Evolutionary conservation across 1,140 invertebrate species (phyloP), one percentile per base, ranked within the genome.

Genomic region (Andrena cerasifolii): DNA sequence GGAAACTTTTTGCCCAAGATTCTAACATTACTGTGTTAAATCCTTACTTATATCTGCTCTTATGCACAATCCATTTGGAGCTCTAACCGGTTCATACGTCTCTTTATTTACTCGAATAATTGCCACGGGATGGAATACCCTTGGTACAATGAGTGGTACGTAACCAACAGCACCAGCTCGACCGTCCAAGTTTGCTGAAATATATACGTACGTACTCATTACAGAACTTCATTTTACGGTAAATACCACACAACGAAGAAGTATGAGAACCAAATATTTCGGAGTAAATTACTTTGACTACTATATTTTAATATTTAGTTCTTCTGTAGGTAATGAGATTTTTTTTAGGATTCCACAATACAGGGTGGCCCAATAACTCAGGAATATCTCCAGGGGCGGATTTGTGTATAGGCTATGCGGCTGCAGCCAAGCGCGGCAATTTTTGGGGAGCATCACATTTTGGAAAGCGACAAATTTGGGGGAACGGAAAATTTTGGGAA

Each of bases 91-190:
- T 75, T 95, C 94, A n/a, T 91, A 91, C n/a, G 93, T 95, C 31
- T 92, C 91, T 1, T 73, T 79, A 87, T 96, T 93, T 4, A 96
- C 93, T 81, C 93, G 93, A 63, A 96, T 94, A 53, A 96, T 90
- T 31, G 91, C 93, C 3, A 94, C 90, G 6, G 94, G 94, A 79
- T 91, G 89, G 14, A 93, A 76, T n/a, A 88, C 83, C 79, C 93
- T 92, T n/a, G 94, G 94, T 72, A 94, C 76, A 78, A 94, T 93
- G 24, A 91, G 91, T 31, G 95, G 96, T 3, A 96, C 91, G 88
- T 96, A 97, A 4, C 96, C 96, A 86, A 96, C 95, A 36, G 96
- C 95, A 40, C 96, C 96, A 51, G 95, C 92, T 79, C 93, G 94
- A 83, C 94, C 93, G 79, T 95, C 94, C 36, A 94, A 89, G 85